These are phyloP conservation scores for Yponomeuta plumbellus DNA, from an alignment of 2,888 invertebrate genomes.

Conservation along the genomic window DNA sequence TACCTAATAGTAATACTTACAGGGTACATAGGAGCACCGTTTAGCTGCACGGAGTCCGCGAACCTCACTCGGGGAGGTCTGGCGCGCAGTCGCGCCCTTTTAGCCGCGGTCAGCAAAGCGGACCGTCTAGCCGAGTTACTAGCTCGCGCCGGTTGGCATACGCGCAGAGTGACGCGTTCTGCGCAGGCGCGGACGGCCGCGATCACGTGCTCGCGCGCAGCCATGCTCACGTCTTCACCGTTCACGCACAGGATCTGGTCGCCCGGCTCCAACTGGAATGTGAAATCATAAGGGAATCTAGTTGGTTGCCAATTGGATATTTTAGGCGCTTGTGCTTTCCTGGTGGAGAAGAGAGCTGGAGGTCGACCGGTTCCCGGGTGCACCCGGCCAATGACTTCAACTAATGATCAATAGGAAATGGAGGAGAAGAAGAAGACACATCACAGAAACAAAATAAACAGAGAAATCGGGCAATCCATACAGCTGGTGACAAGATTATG, in stretches of 20 bases:
- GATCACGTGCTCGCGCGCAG: slow-evolving; percentile 92
- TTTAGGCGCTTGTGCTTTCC: not conserved
- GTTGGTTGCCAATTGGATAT: not conserved
- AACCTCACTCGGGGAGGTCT: slow-evolving; percentile 91
- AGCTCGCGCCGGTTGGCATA: slow-evolving; percentile 86
- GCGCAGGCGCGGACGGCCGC: slow-evolving; percentile 89
- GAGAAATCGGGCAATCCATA: no score
- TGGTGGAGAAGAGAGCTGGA: no score
- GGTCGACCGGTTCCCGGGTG: no score
- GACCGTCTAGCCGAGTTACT: slow-evolving; percentile 81
- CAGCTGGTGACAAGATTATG: no score
- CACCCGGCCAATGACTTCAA: no score
- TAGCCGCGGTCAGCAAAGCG: slow-evolving; percentile 90
- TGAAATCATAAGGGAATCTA: not conserved
- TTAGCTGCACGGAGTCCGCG: slow-evolving; percentile 91
- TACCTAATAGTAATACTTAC: slow-evolving; percentile 61
- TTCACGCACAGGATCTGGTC: slow-evolving; percentile 94
- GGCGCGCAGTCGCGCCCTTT: slow-evolving; percentile 86
- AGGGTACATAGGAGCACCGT: slow-evolving; percentile 88
- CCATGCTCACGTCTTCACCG: slow-evolving; percentile 90
- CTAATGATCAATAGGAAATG: no score
- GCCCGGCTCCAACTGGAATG: slow-evolving; percentile 85
- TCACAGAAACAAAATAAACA: no score
- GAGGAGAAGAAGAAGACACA: no score
- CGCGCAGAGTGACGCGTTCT: slow-evolving; percentile 83